Evolutionary conservation across 2,797 vertebrate species (phyloP).

Genomic region (Artibeus jamaicensis): DNA sequence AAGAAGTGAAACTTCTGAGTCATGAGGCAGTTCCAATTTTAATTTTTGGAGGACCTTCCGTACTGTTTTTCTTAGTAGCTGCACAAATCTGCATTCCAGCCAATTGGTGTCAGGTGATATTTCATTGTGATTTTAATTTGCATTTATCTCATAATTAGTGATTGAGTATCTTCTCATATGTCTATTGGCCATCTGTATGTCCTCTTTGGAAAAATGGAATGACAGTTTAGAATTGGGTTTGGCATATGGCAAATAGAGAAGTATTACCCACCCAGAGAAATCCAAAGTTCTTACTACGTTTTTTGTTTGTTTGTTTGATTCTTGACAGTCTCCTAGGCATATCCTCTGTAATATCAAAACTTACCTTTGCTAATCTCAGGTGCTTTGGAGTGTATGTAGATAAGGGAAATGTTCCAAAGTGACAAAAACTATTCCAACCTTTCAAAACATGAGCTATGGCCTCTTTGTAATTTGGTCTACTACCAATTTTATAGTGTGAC

Average conservation of each 20-base stretch:
- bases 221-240: neutral
- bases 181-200: neutral
- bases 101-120: neutral
- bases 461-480: neutral
- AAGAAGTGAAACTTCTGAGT: neutral
- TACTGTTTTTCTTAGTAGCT: neutral
- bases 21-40: neutral
- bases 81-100: neutral
- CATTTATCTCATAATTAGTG: neutral
- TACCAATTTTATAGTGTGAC: neutral
- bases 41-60: neutral
- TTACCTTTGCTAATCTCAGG: neutral
- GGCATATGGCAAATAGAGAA: neutral
- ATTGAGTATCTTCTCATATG: neutral
- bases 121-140: neutral
- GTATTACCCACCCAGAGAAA: neutral
- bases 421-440: neutral
- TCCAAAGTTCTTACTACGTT: neutral
- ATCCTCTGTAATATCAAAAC: neutral
- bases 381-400: neutral
- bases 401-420: neutral
- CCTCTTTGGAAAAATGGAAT: neutral
- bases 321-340: neutral
- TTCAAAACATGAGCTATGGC: neutral
- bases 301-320: neutral